Evolutionary conservation across 2,113 vertebrate species (phyloP), one percentile per base, ranked within the genome.

Genomic region (Marmota monax): DNA sequence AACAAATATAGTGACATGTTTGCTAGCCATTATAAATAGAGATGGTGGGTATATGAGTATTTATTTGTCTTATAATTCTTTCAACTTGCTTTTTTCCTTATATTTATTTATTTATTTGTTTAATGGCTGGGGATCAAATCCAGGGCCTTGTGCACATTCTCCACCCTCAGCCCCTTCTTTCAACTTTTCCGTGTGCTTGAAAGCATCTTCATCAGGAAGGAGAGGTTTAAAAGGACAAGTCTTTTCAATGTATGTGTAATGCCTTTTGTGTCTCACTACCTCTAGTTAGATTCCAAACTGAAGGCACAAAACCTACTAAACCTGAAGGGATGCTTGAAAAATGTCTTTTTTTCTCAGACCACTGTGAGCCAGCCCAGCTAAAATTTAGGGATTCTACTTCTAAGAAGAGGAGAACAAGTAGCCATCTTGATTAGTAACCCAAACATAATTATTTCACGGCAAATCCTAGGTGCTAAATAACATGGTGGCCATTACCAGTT

Each of bases 371-470:
- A 95, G 22, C 45, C 22, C 29, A 85, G 51, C 7, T 85, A 72
- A 95, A 48, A 85, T 11, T 63, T 85, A 78, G 20, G 37, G 37
- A 87, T 94, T 95, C 48, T 58, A 4, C 61, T 96, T 83, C 63
- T 73, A 87, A 89, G 74, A 91, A 90, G n/a, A 88, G 90, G 10
- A 86, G 23, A 90, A 2, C 51, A 91, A 58, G 12, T 22, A 72
- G 27, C 39, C 13, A 2, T 58, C 82, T 79, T 5, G 3, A 13
- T 89, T 23, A 72, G 48, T 91, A 67, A 39, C 16, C 37, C 27
- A 72, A 48, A 78, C 11, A 63, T 88, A 72, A 74, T 10, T 69
- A 29, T 76, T 73, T 88, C 23, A 32, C 85, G 70, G 13, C 2
- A 48, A n/a, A 89, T 90, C 53, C 27, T 67, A 51, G 83, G 20